Base-by-base conservation (phyloP, 2,797 vertebrate species). In the Crocodylus rhombifer region DNA sequence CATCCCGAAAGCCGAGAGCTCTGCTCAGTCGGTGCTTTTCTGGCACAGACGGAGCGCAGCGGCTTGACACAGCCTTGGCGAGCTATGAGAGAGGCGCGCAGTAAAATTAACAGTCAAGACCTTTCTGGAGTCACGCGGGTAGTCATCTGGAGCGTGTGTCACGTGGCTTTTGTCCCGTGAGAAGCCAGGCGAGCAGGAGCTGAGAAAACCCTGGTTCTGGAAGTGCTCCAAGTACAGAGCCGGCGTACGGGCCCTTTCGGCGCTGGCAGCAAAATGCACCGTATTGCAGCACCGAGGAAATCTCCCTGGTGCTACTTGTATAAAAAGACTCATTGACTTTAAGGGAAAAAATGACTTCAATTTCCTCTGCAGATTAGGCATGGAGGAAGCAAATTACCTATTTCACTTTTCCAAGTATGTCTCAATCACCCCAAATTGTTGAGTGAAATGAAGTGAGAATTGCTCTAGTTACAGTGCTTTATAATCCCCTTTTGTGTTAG, bases 211-310 rank as follows among this genome's bases (percentile, higher is more conserved):
- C 20, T 55, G 51, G 51, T 2, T 7, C 71, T 14, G 15, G 42
- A 36, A 16, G 25, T 14, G 14, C 25, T 26, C 36, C 71, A 4
- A 16, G 25, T 15, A 15, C 23, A 25, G 42, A 5, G 71, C 33
- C 42, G 14, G 15, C 36, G 25, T 23, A 26, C 58, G 5, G 58
- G 58, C 61, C 61, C 21, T 20, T 25, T 62, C 3, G 61, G 20
- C 23, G 61, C 14, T 9, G 25, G 42, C 71, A 25, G 71, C 14
- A 51, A 36, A 51, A 6, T 5, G 14, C 42, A 51, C 42, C 26
- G 3, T 5, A 16, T 6, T n/a, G 55, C 1, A 3, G 61, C 33
- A 0, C 0, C 14, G 14, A 1, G 0, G 56, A 56, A 36, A 26
- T 69, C 30, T 5, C 1, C 0, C 15, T 11, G 5, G 11, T 55